Evolutionary conservation across 2,888 invertebrate genomes (phyloP), one percentile per base, ranked within the genome.

Genomic region (Leptinotarsa juncta): DNA sequence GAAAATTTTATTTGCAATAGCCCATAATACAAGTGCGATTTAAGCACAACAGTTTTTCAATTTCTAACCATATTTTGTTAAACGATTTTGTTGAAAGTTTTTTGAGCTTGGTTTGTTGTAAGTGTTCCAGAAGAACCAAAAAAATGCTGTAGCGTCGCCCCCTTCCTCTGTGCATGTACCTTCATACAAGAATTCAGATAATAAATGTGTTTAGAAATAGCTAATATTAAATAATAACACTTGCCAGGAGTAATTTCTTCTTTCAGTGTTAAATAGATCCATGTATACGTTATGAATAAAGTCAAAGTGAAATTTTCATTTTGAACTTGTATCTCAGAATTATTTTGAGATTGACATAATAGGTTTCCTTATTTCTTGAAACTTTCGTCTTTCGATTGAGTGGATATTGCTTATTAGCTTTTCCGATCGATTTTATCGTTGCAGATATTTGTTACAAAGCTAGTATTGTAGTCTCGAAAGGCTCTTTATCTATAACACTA

Each of bases 1-100:
- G 42, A 81, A 77, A 86, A 83, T 86, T 88, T 87, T 83, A 81
- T 87, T 88, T 88, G 87, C 88, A 88, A 88, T 88, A 88, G 88
- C 87, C 87, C 87, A 88, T 82, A 84, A 81, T 80, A 84, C 83
- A 84, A 81, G 83, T 82, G 81, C 82, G 81, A 75, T 75, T 74
- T 77, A 74, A 80, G 82, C 82, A 82, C 83, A 75, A 51, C 77
- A 78, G 82, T 82, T 84, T 83, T 83, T 83, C 82, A 83, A 82
- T 81, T 85, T 86, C 82, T 84, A 82, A 84, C 86, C 85, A 83
- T 82, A 79, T 83, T 86, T 77, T 70, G 80, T 83, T 87, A 65
- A 51, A 78, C 77, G 76, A 71, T 82, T 85, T 73, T 76, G 76
- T 84, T 86, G 77, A 79, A 76, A 77, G 81, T 85, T 85, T 84